Conservation (phyloP, 1,140 invertebrate genomes). For the Heliothis virescens region DNA sequence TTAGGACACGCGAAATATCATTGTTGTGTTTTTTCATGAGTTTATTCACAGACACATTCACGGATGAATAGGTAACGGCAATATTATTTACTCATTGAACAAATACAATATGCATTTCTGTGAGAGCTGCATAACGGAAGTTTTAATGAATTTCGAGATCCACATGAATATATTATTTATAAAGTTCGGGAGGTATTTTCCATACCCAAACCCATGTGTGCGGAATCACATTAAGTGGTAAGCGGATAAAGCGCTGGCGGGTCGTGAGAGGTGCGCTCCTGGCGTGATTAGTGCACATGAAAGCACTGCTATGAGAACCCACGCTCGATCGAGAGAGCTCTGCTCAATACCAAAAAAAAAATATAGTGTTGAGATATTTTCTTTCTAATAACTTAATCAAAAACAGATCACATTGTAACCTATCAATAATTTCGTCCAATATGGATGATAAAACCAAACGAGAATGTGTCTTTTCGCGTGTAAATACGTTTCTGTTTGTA, state of each 20-base stretch:
- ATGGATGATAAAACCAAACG: constrained; percentile 25
- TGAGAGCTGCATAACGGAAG: constrained; percentile 6
- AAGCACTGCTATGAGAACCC: constrained; percentile 61
- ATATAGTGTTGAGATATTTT: constrained; percentile 1
- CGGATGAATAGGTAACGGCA: not conserved
- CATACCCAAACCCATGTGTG: constrained; percentile 63
- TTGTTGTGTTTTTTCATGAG: constrained; percentile 2
- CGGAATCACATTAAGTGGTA: constrained; percentile 69
- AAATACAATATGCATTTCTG: constrained; percentile 7
- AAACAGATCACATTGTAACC: constrained; percentile 37
- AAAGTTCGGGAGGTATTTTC: constrained; percentile 57
- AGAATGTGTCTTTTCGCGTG: constrained; percentile 17
- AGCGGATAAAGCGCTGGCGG: constrained; percentile 67
- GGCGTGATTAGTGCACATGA: constrained; percentile 68
- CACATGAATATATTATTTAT: constrained; percentile 23
- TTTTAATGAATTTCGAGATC: constrained; percentile 35
- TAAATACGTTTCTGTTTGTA: constrained; percentile 60
- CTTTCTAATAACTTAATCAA: constrained; percentile 36
- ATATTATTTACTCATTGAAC: not conserved
- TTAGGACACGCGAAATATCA: not conserved
- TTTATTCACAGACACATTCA: not conserved
- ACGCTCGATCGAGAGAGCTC: constrained; percentile 53
- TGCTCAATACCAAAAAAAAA: constrained; percentile 39
- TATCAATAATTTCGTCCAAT: constrained; percentile 19
- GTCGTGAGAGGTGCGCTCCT: constrained; percentile 31